Base-by-base conservation (phyloP, 92 coral and sea anemone species). In the Muricea muricata region DNA sequence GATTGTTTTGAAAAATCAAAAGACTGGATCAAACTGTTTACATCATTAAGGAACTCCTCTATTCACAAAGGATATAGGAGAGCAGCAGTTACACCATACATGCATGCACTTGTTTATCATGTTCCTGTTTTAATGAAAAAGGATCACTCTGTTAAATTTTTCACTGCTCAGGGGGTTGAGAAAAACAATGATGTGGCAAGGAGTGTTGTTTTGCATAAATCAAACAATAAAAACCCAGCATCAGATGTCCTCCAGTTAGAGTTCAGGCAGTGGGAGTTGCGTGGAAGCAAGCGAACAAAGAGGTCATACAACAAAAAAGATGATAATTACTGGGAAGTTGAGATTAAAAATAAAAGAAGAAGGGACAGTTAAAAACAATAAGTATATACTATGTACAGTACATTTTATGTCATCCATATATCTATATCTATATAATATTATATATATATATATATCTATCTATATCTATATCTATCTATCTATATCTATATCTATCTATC, bases 111-210 rank as follows among this genome's bases (percentile, higher is more conserved):
- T 65, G 89, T 87, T 2, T 79, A 79, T 65, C 87, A 91, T 56
- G 85, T 87, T 20, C 91, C 91, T 8, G 76, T 34, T 11, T 84
- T 88, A 39, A 33, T 87, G 65, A 46, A 79, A 30, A 90, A 42
- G 71, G 78, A 40, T 28, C 78, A 85, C 25, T 31, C 89, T 7
- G 72, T 88, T 32, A 84, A 90, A 84, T 35, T 87, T 31, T 87
- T 87, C 61, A 81, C 91, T 17, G 91, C 87, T 45, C 91, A 90
- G 67, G 93, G 91, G 54, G 89, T 87, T n/a, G 89, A 87, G 61
- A 90, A 89, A 74, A 84, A 90, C 69, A 85, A 85, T 35, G 90
- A 81, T 55, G 81, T 80, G 45, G 87, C 90, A n/a, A 70, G 85
- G 47, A 82, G 31, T 55, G 39, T 70, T 17, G 87, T 89, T 75